Evolutionary conservation across 2,797 vertebrate species (phyloP).

Genomic region (Spea hammondii): DNA sequence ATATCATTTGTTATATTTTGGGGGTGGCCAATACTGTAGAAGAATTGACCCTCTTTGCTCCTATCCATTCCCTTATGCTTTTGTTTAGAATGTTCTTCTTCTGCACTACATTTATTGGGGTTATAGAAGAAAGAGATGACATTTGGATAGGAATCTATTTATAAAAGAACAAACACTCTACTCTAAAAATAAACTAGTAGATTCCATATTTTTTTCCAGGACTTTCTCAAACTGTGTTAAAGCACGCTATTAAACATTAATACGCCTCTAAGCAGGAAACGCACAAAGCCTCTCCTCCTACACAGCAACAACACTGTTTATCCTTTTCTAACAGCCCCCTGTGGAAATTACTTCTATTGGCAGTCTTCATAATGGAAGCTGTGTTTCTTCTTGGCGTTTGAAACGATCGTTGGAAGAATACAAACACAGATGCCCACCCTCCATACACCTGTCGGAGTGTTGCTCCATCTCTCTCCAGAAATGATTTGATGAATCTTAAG

Average conservation of each 20-base stretch:
- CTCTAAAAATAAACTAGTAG: too few species aligned
- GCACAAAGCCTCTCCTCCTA: slow-evolving; percentile 53
- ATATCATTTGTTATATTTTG: too few species aligned
- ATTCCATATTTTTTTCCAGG: background rate
- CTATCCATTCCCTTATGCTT: too few species aligned
- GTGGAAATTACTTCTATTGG: slow-evolving; percentile 3
- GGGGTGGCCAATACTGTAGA: too few species aligned
- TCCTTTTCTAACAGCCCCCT: slow-evolving; percentile 24
- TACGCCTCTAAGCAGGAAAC: slow-evolving; percentile 47
- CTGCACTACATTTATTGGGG: too few species aligned
- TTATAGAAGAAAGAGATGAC: too few species aligned
- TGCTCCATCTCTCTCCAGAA: slow-evolving; percentile 1
- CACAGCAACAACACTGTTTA: slow-evolving; percentile 56
- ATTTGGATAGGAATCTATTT: too few species aligned
- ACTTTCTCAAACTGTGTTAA: slow-evolving; percentile 48
- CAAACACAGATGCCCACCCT: slow-evolving; percentile 1
- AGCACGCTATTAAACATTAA: slow-evolving; percentile 54
- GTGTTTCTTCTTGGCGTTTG: slow-evolving; percentile 4
- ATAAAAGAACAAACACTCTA: too few species aligned
- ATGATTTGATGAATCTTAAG: background rate
- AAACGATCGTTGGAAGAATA: background rate
- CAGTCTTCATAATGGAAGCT: slow-evolving; percentile 11
- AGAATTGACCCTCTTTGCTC: too few species aligned
- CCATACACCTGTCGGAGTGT: slow-evolving; percentile 16
- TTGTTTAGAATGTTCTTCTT: too few species aligned